Conservation (phyloP, 2,113 vertebrate genomes). For the Ochotona curzoniae region DNA sequence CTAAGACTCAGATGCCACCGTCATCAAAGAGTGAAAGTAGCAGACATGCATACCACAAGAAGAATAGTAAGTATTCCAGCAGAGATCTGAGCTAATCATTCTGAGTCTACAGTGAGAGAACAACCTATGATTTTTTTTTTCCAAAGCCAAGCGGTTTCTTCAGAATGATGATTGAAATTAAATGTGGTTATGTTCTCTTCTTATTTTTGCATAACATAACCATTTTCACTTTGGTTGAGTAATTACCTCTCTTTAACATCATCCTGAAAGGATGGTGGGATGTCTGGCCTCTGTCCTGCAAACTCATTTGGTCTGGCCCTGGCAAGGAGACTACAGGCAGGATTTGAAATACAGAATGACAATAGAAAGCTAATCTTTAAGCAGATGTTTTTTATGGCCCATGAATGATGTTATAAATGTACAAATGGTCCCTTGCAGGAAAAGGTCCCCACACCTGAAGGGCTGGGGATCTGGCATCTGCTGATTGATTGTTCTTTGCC, state of each 20-base stretch:
- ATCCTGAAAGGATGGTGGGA: no score
- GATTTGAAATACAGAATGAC: no score
- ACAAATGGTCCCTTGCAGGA: no score
- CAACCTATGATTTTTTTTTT: not conserved
- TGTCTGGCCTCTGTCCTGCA: no score
- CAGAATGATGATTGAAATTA: slow-evolving; percentile 17
- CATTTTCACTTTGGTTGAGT: not conserved
- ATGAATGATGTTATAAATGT: no score
- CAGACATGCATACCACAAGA: not conserved
- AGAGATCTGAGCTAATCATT: not conserved
- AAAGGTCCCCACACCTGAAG: not conserved
- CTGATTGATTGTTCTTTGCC: not conserved
- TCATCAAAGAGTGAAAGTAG: not conserved
- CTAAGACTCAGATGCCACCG: not conserved
- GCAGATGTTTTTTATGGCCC: no score
- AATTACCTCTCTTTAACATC: not conserved
- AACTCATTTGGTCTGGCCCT: no score
- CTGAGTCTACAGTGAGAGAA: not conserved
- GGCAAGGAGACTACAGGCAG: no score
- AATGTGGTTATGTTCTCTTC: not conserved
- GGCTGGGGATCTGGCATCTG: slow-evolving; percentile 15
- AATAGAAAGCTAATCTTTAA: no score
- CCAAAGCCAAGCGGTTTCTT: not conserved
- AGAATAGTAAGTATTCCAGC: not conserved
- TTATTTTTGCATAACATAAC: slow-evolving; percentile 13